Percentiles rank a stretch among this genome's conserved stretches.
Evolutionary conservation across 2,888 invertebrate species (phyloP).

Genomic region (Macrophya annulata): DNA sequence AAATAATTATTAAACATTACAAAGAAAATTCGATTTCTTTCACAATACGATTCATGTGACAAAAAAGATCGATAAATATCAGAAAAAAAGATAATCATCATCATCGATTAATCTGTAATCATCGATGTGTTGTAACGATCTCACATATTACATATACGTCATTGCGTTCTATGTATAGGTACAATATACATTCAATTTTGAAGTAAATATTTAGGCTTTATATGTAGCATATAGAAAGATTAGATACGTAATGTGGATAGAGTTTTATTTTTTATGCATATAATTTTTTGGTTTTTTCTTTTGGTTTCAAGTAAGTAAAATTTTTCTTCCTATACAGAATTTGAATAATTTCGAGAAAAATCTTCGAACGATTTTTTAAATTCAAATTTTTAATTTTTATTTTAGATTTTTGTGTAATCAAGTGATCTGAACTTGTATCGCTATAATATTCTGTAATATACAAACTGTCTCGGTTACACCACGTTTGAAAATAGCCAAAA

Average conservation of each 20-base stretch:
- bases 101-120: neutral
- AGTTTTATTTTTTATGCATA: too few species aligned
- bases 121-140: neutral
- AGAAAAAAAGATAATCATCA: neutral
- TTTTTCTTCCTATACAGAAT: neutral
- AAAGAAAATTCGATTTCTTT: neutral
- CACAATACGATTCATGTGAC: neutral
- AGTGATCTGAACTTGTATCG: neutral
- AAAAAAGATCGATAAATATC: neutral
- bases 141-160: neutral
- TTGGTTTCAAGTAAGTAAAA: too few species aligned
- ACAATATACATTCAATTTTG: neutral
- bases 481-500: slow-evolving; percentile 24
- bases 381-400: neutral
- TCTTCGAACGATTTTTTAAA: neutral
- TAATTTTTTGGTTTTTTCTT: too few species aligned
- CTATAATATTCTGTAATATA: neutral
- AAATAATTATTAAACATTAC: neutral
- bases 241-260: too few species aligned
- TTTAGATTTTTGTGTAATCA: neutral
- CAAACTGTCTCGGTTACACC: neutral
- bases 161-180: too few species aligned
- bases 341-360: neutral
- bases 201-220: neutral
- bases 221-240: neutral